Evolutionary conservation across 2,888 invertebrate genomes (phyloP), one percentile per base, ranked within the genome.

Genomic region (Caenorhabditis wallacei): DNA sequence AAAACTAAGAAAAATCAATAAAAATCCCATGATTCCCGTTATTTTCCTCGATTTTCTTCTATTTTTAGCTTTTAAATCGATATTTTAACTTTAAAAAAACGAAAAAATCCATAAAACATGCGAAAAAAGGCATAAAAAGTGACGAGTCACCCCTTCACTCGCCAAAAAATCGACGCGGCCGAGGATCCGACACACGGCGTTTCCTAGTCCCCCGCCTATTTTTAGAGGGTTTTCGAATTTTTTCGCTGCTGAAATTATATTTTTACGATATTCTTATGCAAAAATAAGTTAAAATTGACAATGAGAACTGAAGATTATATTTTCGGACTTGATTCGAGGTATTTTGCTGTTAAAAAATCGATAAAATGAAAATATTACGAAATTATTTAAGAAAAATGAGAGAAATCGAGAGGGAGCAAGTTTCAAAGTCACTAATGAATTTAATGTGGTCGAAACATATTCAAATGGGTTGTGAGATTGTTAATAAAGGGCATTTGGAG

Each of bases 401-500:
- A 40, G 40, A 40, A 3, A 68, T 68, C 51, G 76, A 76, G 22
- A 48, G 37, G n/a, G 59, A 76, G 59, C 59, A 40, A 37, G 46
- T 76, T 26, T 46, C 76, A 0, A 37, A 30, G 22, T 51, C 76
- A 1, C 4, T 76, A 20, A 7, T 69, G 11, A 53, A 54, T 40
- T 46, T 76, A 7, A 24, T 57, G 61, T 76, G 76, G 76, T 53
- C 68, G 2, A 59, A 69, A 53, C 76, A 76, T 20, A 69, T 76
- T 18, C 24, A 11, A 10, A 76, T 76, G 76, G 76, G 76, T 5
- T 69, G 61, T 40, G 66, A 75, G 11, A 11, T 48, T 8, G 40
- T 48, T 5, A 35, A 59, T 10, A 76, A 40, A 20, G 76, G 76
- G 1, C 76, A 76, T 61, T 53, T 18, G 10, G 61, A 61, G 5